phyloP scores from a whole-genome alignment of 2,797 vertebrate species.

The Sciurus carolinensis region DNA sequence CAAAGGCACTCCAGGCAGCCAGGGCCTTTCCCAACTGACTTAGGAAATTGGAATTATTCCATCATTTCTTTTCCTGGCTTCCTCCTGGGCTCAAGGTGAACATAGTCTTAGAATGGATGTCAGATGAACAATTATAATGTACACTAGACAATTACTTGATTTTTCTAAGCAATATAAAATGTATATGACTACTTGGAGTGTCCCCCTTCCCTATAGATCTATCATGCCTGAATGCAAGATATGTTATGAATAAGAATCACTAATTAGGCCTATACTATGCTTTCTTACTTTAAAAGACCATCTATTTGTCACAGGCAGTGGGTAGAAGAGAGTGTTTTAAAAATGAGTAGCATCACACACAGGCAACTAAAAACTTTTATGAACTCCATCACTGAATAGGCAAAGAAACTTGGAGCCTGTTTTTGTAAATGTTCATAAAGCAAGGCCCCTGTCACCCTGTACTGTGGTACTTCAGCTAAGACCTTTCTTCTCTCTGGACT shows the following conservation, averaged over 20 bases:
- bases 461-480: not conserved
- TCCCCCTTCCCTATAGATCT: not conserved
- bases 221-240: not conserved
- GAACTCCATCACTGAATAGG: not conserved
- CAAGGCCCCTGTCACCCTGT: not conserved
- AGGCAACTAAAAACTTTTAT: not conserved
- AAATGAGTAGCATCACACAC: not conserved
- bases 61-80: slow-evolving; percentile 9
- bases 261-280: not conserved
- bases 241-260: not conserved
- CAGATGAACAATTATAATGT: not conserved
- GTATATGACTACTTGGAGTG: not conserved
- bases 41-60: not conserved
- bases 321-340: not conserved
- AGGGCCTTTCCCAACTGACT: not conserved
- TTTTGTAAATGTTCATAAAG: not conserved
- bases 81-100: not conserved
- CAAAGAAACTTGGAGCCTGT: not conserved
- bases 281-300: not conserved
- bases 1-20: not conserved
- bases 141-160: not conserved
- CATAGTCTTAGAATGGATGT: not conserved
- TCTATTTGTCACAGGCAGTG: not conserved
- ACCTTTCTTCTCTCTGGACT: not conserved
- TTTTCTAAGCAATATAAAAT: slow-evolving; percentile 34